A percentile compares a stretch with the other conserved stretches of the same genome.
These are phyloP conservation scores for Syngnathus acus DNA, from an alignment of 2,797 vertebrate species.

Conservation along the genomic window DNA sequence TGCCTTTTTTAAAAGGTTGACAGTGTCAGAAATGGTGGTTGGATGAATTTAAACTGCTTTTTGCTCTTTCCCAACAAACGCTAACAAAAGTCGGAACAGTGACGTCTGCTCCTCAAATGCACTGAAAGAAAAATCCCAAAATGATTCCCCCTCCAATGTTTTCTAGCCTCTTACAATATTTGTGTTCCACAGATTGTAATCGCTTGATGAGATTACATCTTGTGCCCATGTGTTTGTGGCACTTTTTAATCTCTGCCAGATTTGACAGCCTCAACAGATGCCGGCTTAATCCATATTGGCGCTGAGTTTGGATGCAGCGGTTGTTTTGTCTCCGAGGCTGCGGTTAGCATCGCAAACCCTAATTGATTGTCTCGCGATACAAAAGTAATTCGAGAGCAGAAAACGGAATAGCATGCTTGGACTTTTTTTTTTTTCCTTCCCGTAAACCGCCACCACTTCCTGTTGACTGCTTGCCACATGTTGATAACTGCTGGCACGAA, in stretches of 20 bases:
- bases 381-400: background rate
- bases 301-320: background rate
- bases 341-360: background rate
- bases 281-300: constrained; percentile 51
- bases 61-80: no score
- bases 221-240: constrained; percentile 53
- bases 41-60: background rate
- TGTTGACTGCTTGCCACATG: background rate
- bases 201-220: constrained; percentile 67
- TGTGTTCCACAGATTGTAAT: constrained; percentile 45
- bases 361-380: background rate
- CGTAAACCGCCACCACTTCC: background rate
- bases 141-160: constrained; percentile 10
- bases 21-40: background rate
- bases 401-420: background rate
- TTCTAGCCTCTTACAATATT: background rate
- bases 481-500: background rate
- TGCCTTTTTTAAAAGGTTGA: background rate
- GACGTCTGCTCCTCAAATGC: constrained; percentile 15
- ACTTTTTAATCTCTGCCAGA: constrained; percentile 56
- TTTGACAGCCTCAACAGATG: constrained; percentile 56
- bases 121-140: constrained; percentile 11
- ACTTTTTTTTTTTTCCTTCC: background rate
- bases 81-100: background rate
- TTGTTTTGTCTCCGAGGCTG: background rate